phyloP scores from a whole-genome alignment of 1,140 invertebrate genomes.

The Panagrolaimus sp. region DNA sequence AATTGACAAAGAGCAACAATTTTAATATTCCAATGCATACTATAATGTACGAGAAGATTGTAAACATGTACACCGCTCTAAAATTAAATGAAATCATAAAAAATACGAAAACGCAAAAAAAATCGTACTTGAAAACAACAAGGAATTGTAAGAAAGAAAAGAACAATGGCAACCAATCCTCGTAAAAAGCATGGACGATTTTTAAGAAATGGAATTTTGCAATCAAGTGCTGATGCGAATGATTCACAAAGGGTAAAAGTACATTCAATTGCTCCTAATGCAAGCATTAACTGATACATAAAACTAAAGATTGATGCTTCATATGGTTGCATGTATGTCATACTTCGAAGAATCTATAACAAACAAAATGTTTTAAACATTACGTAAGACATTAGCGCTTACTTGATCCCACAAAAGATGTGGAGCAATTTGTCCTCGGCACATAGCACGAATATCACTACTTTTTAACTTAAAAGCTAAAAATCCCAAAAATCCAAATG shows the following conservation, averaged over 20 bases:
- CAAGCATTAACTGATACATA: slow-evolving; percentile 24
- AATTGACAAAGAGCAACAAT: slow-evolving; percentile 23
- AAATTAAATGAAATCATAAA: not conserved
- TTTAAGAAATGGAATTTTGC: slow-evolving; percentile 20
- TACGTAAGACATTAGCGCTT: not conserved
- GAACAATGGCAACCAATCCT: slow-evolving; percentile 7
- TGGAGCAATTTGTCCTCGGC: slow-evolving; percentile 21
- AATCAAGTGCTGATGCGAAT: slow-evolving; percentile 20
- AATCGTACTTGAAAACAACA: slow-evolving; percentile 23
- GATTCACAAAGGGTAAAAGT: slow-evolving; percentile 20
- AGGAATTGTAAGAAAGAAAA: slow-evolving; percentile 18
- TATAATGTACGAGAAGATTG: slow-evolving; percentile 22
- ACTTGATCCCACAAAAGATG: slow-evolving; percentile 27
- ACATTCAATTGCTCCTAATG: slow-evolving; percentile 23
- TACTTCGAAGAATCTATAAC: slow-evolving; percentile 21
- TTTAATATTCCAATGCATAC: slow-evolving; percentile 25
- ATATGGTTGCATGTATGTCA: slow-evolving; percentile 14
- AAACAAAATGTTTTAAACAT: not conserved
- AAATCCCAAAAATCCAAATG: slow-evolving; percentile 25
- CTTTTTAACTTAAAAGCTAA: slow-evolving; percentile 16
- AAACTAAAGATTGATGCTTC: slow-evolving; percentile 23
- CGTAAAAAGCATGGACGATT: slow-evolving; percentile 13
- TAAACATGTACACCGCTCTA: slow-evolving; percentile 25
- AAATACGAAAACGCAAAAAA: not conserved
- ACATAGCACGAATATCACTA: slow-evolving; percentile 19